phyloP scores from a whole-genome alignment of 2,113 vertebrate genomes.

The Cryptomyrus ogoouensis region DNA sequence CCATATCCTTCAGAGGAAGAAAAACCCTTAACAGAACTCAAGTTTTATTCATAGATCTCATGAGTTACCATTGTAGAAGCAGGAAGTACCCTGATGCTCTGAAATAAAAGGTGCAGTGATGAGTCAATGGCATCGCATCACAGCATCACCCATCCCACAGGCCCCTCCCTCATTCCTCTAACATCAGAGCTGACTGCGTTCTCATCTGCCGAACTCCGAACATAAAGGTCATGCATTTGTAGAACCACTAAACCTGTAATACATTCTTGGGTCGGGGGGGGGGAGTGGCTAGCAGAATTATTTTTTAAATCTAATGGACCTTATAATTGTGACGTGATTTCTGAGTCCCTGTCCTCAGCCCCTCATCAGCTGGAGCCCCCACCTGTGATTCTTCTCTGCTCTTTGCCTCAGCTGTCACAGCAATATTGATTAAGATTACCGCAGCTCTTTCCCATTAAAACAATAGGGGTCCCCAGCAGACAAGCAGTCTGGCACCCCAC shows the following conservation, averaged over 20 bases:
- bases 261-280: background rate
- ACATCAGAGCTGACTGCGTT: background rate
- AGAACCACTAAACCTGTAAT: background rate
- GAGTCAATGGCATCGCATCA: background rate
- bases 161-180: background rate
- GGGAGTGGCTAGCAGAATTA: background rate
- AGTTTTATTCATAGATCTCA: background rate
- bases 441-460: constrained; percentile 1
- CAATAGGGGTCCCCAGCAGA: background rate
- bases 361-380: background rate
- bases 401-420: background rate
- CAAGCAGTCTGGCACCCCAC: background rate
- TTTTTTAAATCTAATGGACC: background rate
- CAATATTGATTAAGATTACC: background rate
- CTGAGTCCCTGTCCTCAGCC: background rate
- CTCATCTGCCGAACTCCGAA: background rate
- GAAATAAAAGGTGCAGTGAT: background rate
- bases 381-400: background rate
- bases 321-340: constrained; percentile 1
- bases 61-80: background rate
- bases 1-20: background rate
- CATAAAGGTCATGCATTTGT: constrained; percentile 2
- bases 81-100: background rate
- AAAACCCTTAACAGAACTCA: background rate
- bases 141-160: background rate